Evolutionary conservation across 2,113 vertebrate species (phyloP).

Genomic region (Donacobius atricapilla): DNA sequence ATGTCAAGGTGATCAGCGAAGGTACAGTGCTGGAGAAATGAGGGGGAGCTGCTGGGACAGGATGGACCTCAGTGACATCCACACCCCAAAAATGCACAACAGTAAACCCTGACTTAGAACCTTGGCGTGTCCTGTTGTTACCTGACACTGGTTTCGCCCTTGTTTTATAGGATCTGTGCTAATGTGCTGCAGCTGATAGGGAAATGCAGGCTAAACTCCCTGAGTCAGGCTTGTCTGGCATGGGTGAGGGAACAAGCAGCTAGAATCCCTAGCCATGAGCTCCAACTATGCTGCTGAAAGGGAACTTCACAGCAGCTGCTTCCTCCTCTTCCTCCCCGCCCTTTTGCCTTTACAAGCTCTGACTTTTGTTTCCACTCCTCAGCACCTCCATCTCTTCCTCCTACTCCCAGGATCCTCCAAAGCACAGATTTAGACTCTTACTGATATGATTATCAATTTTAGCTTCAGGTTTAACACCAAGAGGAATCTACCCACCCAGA

Average conservation of each 20-base stretch:
- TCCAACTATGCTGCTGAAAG: neutral
- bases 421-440: neutral
- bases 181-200: neutral
- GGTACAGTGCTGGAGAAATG: neutral
- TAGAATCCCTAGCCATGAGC: neutral
- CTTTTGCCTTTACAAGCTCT: neutral
- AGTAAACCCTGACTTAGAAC: neutral
- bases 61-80: accelerated
- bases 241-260: neutral
- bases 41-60: neutral
- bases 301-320: neutral
- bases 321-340: neutral
- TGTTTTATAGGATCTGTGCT: neutral
- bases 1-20: neutral
- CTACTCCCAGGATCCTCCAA: neutral
- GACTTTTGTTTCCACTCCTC: neutral
- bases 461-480: neutral
- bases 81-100: neutral
- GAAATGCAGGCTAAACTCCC: neutral
- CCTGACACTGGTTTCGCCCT: neutral
- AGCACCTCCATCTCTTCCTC: neutral
- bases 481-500: neutral
- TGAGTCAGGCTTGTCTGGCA: neutral
- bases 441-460: neutral
- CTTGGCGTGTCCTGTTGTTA: neutral